phyloP scores from a whole-genome alignment of 2,797 vertebrate genomes.

The Argentina silus region DNA sequence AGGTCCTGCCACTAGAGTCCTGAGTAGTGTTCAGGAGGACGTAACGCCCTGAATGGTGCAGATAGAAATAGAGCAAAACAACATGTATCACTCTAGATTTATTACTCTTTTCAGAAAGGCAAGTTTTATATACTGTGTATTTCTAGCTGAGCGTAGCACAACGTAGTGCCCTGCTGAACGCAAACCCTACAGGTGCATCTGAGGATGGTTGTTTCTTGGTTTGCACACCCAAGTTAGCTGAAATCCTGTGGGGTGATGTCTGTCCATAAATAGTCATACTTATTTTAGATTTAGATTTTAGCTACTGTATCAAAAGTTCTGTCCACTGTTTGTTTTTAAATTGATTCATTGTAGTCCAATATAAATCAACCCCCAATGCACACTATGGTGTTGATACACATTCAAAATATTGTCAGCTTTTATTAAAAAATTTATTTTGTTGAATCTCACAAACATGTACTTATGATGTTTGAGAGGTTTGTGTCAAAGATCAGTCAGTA shows the following conservation, averaged over 20 bases:
- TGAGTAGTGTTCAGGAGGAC: background rate
- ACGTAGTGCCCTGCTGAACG: background rate
- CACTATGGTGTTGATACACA: too few species aligned
- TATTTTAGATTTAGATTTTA: slow-evolving; percentile 3
- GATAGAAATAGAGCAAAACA: background rate
- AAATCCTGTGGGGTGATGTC: background rate
- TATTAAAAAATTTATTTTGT: too few species aligned
- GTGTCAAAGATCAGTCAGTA: too few species aligned
- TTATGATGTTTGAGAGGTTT: too few species aligned
- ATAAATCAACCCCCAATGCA: too few species aligned
- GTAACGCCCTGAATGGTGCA: background rate
- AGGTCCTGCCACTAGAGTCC: background rate
- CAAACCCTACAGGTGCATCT: too few species aligned
- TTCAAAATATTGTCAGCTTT: too few species aligned
- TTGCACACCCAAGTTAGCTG: background rate
- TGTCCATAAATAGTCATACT: background rate
- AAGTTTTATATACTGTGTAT: too few species aligned
- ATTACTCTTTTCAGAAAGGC: background rate
- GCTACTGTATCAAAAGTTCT: too few species aligned
- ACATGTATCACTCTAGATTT: background rate
- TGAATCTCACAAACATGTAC: too few species aligned
- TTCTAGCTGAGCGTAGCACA: too few species aligned
- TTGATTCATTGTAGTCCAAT: background rate
- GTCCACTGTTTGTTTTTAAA: background rate
- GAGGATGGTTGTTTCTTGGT: background rate